These are phyloP conservation scores for Leptatherina wallacei DNA, from an alignment of 2,797 vertebrate species.

Conservation along the genomic window DNA sequence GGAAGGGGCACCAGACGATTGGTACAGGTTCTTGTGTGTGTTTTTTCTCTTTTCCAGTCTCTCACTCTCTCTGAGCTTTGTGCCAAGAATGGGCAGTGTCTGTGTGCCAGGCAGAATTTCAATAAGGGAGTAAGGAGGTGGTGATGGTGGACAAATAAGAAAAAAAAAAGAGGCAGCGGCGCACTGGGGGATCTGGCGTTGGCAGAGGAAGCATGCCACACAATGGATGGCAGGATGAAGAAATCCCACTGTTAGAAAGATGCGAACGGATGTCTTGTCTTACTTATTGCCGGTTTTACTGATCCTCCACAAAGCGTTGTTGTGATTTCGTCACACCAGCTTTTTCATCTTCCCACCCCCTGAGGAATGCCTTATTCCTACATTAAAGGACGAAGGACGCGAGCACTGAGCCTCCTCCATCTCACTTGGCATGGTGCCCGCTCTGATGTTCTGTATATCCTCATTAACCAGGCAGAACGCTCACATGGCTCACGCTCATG, in stretches of 20 bases:
- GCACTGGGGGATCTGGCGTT: constrained; percentile 63
- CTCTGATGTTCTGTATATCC: constrained; percentile 66
- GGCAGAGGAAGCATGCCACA: constrained; percentile 77
- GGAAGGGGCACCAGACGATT: constrained; percentile 75
- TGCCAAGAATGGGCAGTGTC: constrained; percentile 85
- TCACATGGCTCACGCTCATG: constrained; percentile 45
- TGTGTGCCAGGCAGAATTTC: constrained; percentile 85
- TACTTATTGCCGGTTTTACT: constrained; percentile 26
- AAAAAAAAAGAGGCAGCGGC: constrained; percentile 27
- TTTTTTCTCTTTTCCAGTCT: constrained; percentile 57
- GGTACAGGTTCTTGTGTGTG: constrained; percentile 74
- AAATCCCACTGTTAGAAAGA: constrained; percentile 67
- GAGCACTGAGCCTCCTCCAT: constrained; percentile 39
- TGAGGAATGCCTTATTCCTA: constrained; percentile 51
- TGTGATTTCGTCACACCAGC: constrained; percentile 53
- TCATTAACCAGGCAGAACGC: constrained; percentile 66
- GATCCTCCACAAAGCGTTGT: constrained; percentile 19
- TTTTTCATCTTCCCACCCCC: constrained; percentile 47
- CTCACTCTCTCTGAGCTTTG: constrained; percentile 71
- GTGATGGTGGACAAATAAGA: constrained; percentile 59
- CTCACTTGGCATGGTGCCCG: constrained; percentile 63
- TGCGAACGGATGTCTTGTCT: constrained; percentile 49
- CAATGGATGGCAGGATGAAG: constrained; percentile 71
- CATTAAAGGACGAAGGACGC: constrained; percentile 53
- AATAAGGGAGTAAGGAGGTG: constrained; percentile 82